A percentile compares a stretch with the other conserved stretches of the same genome.
These are phyloP conservation scores for Syngnathus scovelli DNA, from an alignment of 2,113 vertebrate genomes.

Conservation along the genomic window DNA sequence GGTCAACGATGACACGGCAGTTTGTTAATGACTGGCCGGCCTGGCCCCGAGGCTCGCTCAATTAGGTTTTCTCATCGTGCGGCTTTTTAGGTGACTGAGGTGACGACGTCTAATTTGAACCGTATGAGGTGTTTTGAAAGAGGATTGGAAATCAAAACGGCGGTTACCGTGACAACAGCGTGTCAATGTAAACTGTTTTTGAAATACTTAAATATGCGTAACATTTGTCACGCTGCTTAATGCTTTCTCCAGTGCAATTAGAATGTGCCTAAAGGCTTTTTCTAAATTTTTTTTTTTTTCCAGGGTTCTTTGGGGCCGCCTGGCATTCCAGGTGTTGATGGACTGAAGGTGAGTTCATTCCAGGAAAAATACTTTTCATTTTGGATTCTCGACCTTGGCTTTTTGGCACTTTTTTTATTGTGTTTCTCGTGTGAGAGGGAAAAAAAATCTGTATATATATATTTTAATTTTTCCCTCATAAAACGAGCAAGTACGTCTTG, in stretches of 20 bases:
- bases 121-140: neutral
- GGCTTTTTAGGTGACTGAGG: neutral
- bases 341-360: conserved; percentile 81
- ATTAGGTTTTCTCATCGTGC: conserved; percentile 28
- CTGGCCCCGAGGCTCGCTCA: conserved; percentile 30
- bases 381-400: neutral
- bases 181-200: neutral
- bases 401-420: neutral
- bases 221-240: neutral
- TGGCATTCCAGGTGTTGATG: conserved; percentile 82
- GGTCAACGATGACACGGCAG: conserved; percentile 60
- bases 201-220: neutral
- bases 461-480: neutral
- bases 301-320: conserved; percentile 83
- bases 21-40: conserved; percentile 62
- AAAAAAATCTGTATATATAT: neutral
- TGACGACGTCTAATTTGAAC: neutral
- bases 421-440: neutral
- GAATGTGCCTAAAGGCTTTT: conserved; percentile 5
- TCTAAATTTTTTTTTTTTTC: conserved; percentile 31
- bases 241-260: neutral
- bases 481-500: conserved; percentile 17
- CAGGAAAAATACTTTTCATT: neutral
- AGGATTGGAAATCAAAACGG: conserved; percentile 1
- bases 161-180: conserved; percentile 11